Evolutionary conservation across 2,888 invertebrate species (phyloP), one percentile per base, ranked within the genome.

Genomic region (Synergus umbraculus): DNA sequence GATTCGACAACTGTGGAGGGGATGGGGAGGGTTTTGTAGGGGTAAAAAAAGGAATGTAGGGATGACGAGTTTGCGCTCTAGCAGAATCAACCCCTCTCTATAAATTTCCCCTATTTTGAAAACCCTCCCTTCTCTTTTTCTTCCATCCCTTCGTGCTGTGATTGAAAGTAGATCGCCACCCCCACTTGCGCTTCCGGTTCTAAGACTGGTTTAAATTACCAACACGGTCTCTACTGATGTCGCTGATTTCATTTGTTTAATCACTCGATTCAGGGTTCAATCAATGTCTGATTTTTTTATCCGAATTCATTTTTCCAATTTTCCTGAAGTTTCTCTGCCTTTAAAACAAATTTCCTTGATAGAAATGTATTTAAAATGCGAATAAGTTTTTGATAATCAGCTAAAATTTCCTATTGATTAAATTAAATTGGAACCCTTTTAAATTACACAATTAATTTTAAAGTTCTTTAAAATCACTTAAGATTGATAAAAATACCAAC

Each of bases 51-150:
- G 79, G 22, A 78, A 81, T 80, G 58, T 76, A 67, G 73, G 44
- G 80, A 12, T 69, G n/a, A 15, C 46, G 85, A 82, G 81, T 78
- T 76, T 86, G 86, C 86, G 86, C 86, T 79, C 66, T 78, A 49
- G 7, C n/a, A 18, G 60, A 58, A 44, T 18, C 46, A 54, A 43
- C 69, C 22, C 76, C n/a, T 44, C 37, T 13, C 15, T 4, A 18
- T 10, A 15, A 66, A 60, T 65, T 44, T 46, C 43, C 49, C 65
- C 37, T 78, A 66, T 63, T 80, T 69, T 63, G 58, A 22, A 60
- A 60, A 60, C 63, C 67, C 37, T 29, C 43, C 44, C 66, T 58
- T 58, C 41, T 58, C 41, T 3, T 43, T 18, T 18, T 18, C 9
- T 8, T 29, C 58, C 41, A 49, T 29, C 54, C 43, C 18, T 49